These are phyloP conservation scores for Lethocerus indicus DNA, from an alignment of 1,140 invertebrate species.

Conservation along the genomic window DNA sequence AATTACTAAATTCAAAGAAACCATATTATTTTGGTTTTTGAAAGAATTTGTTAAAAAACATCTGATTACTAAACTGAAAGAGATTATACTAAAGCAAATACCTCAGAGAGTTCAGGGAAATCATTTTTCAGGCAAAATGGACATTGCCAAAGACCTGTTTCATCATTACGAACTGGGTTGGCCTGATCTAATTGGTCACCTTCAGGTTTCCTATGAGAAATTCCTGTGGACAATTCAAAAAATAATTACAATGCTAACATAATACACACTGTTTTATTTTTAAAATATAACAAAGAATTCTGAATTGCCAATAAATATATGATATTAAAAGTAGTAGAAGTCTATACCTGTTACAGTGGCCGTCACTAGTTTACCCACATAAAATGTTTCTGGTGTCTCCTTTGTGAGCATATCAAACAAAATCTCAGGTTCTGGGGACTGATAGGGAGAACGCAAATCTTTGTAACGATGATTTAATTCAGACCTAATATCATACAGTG, in stretches of 20 bases:
- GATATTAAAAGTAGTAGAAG: background rate
- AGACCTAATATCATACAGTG: conserved; percentile 90
- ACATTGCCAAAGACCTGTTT: conserved; percentile 91
- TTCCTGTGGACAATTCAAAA: conserved; percentile 26
- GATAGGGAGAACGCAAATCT: conserved; percentile 70
- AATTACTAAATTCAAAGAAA: no score
- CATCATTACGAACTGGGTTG: conserved; percentile 85
- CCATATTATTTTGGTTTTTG: no score
- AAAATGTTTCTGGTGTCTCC: conserved; percentile 90
- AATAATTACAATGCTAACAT: background rate
- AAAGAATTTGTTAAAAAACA: background rate
- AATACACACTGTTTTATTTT: background rate
- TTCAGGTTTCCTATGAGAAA: conserved; percentile 74
- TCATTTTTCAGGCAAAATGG: conserved; percentile 93
- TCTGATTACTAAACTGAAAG: background rate
- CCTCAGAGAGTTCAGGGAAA: conserved; percentile 87
- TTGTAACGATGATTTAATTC: conserved; percentile 93
- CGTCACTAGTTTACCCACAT: conserved; percentile 73
- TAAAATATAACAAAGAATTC: background rate
- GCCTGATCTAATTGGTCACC: conserved; percentile 88
- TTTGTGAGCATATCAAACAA: conserved; percentile 92
- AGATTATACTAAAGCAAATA: conserved; percentile 20
- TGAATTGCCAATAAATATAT: background rate
- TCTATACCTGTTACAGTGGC: conserved; percentile 46
- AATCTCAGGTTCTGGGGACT: conserved; percentile 65